Evolutionary conservation across 2,888 invertebrate species (phyloP), one percentile per base, ranked within the genome.

Genomic region (Hedya salicella): DNA sequence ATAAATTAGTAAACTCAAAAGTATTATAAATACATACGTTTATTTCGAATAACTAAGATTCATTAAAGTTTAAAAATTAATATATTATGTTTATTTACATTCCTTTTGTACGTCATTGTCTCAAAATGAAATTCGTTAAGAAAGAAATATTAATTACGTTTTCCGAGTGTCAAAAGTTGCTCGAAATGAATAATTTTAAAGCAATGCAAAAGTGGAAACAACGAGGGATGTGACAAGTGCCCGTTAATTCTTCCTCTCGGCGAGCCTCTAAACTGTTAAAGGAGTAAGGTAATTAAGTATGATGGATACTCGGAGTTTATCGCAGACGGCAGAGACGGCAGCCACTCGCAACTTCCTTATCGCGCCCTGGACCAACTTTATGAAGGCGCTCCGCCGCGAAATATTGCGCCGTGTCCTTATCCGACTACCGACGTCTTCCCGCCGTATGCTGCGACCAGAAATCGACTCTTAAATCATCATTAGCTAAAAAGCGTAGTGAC

Each of bases 271-370:
- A 87, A 86, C 85, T 85, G 85, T 85, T 86, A 87, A 86, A 87
- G 87, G 86, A 86, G 87, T 85, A 79, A 84, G 87, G 86, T 88
- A 89, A 89, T 88, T 89, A 88, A 88, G 83, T 86, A 88, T 89
- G 88, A 89, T 89, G 88, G 88, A 89, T 88, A 87, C 83, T 85
- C 85, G 63, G 85, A 87, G 88, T 88, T 88, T 88, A 88, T 88
- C 88, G 83, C 85, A 80, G 80, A 80, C 76, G 81, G 80, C 85
- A 81, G 81, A 76, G 80, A 80, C 82, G 81, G 75, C 69, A 80
- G 76, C 80, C 79, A 79, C 82, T 85, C 79, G 78, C 84, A 80
- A 82, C 82, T 85, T 85, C 81, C 83, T 86, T 87, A 87, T 86
- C 87, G 81, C 74, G 65, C 75, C 73, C 76, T 77, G 80, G 76